Evolutionary conservation across 2,113 vertebrate genomes (phyloP), one percentile per base, ranked within the genome.

Genomic region (Phaethon lepturus): DNA sequence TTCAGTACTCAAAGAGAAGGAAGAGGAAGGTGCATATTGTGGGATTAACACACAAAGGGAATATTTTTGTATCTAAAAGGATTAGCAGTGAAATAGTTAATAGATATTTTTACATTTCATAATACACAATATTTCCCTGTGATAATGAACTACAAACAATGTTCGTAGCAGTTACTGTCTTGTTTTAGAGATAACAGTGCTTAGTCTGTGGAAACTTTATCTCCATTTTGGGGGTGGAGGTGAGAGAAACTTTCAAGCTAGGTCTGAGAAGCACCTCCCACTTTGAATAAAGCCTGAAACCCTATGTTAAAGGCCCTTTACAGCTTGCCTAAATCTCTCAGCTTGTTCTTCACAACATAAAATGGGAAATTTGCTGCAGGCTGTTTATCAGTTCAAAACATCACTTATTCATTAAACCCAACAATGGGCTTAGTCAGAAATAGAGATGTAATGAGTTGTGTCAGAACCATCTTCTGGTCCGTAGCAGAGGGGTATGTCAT

Each of bases 131-230:
- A 84, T 62, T 90, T 93, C 56, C 45, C 28, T 56, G 24, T 68
- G 91, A 93, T 92, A 93, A 93, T 47, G 58, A 92, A 64, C 86
- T 84, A 81, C 59, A n/a, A 67, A 56, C 59, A 66, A 14, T 2
- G 25, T 67, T 79, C 8, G 1, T 42, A 89, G 75, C 79, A 84
- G 83, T 68, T 64, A 35, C 66, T 58, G 58, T 67, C 91, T 91
- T 75, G 49, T 91, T 87, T 95, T 85, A 89, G 69, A 96, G 86
- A 95, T 94, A 93, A 95, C 53, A 64, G 45, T 91, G 84, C 93
- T 95, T 95, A 93, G 86, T 93, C 96, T 95, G 66, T 72, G 74
- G 81, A 87, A 95, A 95, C 88, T 69, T 91, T 91, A 91, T 89
- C 91, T 91, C 69, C 28, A 25, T 28, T 93, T 92, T 86, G 86